phyloP scores from a whole-genome alignment of 2,797 vertebrate species.

The Mallotus villosus region DNA sequence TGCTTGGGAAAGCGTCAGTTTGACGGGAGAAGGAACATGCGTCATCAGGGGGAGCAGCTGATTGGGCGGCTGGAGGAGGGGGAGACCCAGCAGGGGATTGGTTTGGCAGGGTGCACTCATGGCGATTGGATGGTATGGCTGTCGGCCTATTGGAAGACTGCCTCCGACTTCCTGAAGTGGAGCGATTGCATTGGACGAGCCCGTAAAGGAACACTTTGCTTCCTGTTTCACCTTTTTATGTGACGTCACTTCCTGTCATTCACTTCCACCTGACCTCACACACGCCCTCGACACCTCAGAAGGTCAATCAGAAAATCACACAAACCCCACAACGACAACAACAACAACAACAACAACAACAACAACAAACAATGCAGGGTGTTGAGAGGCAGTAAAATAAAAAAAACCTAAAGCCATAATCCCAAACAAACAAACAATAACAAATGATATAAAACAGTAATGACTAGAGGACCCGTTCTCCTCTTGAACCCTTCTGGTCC shows the following conservation, averaged over 20 bases:
- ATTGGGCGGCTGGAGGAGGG: slow-evolving; percentile 25
- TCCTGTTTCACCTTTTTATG: slow-evolving; percentile 11
- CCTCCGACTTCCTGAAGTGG: slow-evolving; percentile 64
- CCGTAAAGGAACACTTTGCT: slow-evolving; percentile 40
- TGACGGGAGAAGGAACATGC: slow-evolving; percentile 5
- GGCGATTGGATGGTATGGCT: slow-evolving; percentile 41
- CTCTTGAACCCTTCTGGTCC: slow-evolving; percentile 67
- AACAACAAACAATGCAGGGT: slow-evolving; percentile 21
- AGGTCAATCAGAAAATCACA: slow-evolving; percentile 51
- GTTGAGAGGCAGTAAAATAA: slow-evolving; percentile 47
- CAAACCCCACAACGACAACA: slow-evolving; percentile 20
- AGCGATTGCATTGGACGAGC: slow-evolving; percentile 60
- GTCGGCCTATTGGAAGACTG: slow-evolving; percentile 71
- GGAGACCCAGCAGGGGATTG: slow-evolving; percentile 38
- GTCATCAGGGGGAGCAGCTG: slow-evolving; percentile 12
- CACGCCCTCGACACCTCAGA: slow-evolving; percentile 16
- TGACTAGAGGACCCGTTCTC: slow-evolving; percentile 60
- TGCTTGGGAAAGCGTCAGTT: slow-evolving; percentile 11
- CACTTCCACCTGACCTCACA: slow-evolving; percentile 29
- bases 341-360: slow-evolving; percentile 20
- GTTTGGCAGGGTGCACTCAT: slow-evolving; percentile 50
- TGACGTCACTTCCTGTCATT: slow-evolving; percentile 33
- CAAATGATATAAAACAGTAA: slow-evolving; percentile 50
- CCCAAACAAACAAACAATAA: slow-evolving; percentile 48
- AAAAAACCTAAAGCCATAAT: slow-evolving; percentile 47